Evolutionary conservation across 2,113 vertebrate genomes (phyloP).

Genomic region (Haplochromis vanheusdeni): DNA sequence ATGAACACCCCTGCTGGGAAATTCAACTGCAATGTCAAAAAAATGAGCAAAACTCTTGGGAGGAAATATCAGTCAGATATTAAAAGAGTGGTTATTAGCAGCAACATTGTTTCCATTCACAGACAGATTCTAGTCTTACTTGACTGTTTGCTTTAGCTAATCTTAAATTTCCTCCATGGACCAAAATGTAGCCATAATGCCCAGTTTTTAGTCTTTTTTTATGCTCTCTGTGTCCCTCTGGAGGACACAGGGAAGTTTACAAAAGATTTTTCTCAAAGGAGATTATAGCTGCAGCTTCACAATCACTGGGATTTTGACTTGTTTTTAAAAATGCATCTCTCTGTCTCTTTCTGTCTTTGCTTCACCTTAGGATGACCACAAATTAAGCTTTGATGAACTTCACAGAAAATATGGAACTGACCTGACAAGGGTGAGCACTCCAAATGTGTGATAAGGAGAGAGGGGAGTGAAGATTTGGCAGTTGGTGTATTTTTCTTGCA

Average conservation of each 20-base stretch:
- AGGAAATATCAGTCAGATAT: background rate
- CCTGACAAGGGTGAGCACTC: slow-evolving; percentile 76
- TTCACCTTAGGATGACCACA: slow-evolving; percentile 86
- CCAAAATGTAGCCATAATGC: background rate
- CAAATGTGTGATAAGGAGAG: background rate
- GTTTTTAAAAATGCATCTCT: background rate
- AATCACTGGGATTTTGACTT: background rate
- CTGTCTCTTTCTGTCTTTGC: background rate
- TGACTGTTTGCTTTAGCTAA: background rate
- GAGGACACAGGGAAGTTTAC: background rate
- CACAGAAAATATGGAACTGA: slow-evolving; percentile 94
- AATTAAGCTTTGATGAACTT: slow-evolving; percentile 90
- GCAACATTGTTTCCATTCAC: background rate
- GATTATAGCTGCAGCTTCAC: background rate
- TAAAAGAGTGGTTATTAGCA: slow-evolving; percentile 7
- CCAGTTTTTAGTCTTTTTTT: background rate
- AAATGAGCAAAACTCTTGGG: background rate
- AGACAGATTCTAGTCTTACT: background rate
- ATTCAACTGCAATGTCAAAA: background rate
- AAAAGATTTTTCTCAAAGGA: background rate
- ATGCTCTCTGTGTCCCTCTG: background rate
- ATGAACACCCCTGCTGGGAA: background rate
- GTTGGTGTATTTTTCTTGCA: background rate
- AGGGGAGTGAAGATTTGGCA: background rate
- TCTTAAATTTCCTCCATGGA: background rate